Conservation (phyloP, 2,113 vertebrate genomes). For the Sinocyclocheilus anshuiensis region DNA sequence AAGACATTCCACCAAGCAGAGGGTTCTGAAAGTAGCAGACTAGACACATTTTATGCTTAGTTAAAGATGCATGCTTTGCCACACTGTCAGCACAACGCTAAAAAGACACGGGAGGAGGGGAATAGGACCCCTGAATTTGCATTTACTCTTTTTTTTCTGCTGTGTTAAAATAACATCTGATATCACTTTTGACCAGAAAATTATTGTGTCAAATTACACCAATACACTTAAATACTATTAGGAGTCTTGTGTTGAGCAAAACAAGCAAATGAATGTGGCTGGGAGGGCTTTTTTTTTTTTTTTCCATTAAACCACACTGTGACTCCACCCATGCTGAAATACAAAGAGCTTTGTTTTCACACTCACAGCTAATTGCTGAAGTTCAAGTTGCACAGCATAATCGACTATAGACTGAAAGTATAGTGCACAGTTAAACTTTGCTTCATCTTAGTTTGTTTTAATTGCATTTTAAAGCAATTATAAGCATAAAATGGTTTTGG, state of each 20-base stretch:
- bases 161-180: background rate
- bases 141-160: background rate
- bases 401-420: background rate
- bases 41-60: constrained; percentile 65
- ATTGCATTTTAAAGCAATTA: too few relatives aligned
- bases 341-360: constrained; percentile 9
- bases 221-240: background rate
- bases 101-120: too few relatives aligned
- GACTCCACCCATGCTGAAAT: background rate
- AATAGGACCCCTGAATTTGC: background rate
- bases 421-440: background rate
- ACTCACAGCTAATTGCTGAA: background rate
- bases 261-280: background rate
- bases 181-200: background rate
- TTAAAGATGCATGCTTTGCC: constrained; percentile 60
- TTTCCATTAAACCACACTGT: constrained; percentile 4
- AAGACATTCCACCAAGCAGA: constrained; percentile 56
- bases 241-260: background rate
- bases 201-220: background rate
- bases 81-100: constrained; percentile 55
- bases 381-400: background rate
- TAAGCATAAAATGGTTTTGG: background rate
- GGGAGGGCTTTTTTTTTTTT: background rate
- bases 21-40: constrained; percentile 57
- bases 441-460: too few relatives aligned